Evolutionary conservation across 2,113 vertebrate species (phyloP).

Genomic region (Zosterops borbonicus): DNA sequence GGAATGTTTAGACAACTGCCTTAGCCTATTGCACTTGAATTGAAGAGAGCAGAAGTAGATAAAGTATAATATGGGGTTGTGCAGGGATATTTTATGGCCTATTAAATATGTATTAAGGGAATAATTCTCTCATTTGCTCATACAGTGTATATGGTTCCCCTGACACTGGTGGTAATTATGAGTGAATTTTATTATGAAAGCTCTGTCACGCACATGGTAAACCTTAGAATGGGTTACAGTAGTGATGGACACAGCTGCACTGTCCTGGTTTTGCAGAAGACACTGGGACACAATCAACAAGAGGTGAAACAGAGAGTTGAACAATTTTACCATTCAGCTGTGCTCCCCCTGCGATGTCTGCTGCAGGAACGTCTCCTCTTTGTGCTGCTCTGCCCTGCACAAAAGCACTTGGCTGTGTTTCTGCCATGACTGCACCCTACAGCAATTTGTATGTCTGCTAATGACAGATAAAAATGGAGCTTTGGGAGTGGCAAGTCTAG

Average conservation of each 20-base stretch:
- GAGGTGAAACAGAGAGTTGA: not conserved
- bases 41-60: not conserved
- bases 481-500: not conserved
- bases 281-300: conserved; percentile 5
- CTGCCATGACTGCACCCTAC: not conserved
- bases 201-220: not conserved
- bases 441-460: not conserved
- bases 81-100: conserved; percentile 1
- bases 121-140: conserved; percentile 19
- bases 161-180: conserved; percentile 24
- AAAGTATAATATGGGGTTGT: not conserved
- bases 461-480: not conserved
- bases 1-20: not conserved
- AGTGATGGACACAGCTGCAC: not conserved
- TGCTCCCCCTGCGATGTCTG: not conserved
- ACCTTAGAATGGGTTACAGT: conserved; percentile 6
- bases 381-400: not conserved
- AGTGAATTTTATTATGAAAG: conserved; percentile 39
- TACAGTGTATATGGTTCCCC: conserved; percentile 16
- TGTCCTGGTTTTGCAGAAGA: not conserved
- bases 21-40: not conserved
- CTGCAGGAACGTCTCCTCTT: not conserved
- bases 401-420: not conserved
- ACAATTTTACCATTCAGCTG: conserved; percentile 43
- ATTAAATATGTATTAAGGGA: conserved; percentile 48